A percentile compares a stretch with the other conserved stretches of the same genome.
These are phyloP conservation scores for Brachionus plicatilis DNA, from an alignment of 1,140 invertebrate genomes.

Conservation along the genomic window DNA sequence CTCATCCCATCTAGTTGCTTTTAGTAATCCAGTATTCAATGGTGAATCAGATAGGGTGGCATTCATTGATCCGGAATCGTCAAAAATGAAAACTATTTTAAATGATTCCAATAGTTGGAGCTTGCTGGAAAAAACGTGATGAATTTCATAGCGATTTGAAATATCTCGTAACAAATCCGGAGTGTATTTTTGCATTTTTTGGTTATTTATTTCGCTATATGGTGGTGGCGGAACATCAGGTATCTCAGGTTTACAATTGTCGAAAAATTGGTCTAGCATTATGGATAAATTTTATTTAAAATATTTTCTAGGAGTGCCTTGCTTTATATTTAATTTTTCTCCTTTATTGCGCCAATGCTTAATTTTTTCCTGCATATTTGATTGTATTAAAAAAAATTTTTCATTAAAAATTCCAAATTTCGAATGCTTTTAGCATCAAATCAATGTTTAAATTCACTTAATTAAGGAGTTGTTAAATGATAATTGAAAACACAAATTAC, in stretches of 20 bases:
- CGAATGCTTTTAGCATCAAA: no score
- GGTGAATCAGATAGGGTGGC: background rate
- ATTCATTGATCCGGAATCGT: slow-evolving; percentile 33
- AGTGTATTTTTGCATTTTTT: background rate
- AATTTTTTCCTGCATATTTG: no score
- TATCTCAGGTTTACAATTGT: background rate
- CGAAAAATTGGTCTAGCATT: background rate
- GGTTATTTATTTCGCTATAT: background rate
- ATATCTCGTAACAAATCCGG: background rate
- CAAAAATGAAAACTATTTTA: slow-evolving; percentile 27
- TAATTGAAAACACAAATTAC: no score
- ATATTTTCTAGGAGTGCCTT: background rate
- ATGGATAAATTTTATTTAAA: background rate
- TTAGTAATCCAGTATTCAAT: background rate
- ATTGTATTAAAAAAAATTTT: no score
- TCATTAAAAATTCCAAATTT: no score
- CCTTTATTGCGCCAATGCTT: no score
- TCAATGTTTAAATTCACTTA: no score
- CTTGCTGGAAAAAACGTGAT: background rate
- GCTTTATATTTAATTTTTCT: no score
- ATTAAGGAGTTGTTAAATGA: no score
- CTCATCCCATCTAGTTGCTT: slow-evolving; percentile 30
- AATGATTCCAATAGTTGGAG: background rate
- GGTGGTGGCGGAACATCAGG: background rate
- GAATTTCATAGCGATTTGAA: background rate